Base-by-base conservation (phyloP, 2,797 vertebrate species). In the Eptatretus atami region DNA sequence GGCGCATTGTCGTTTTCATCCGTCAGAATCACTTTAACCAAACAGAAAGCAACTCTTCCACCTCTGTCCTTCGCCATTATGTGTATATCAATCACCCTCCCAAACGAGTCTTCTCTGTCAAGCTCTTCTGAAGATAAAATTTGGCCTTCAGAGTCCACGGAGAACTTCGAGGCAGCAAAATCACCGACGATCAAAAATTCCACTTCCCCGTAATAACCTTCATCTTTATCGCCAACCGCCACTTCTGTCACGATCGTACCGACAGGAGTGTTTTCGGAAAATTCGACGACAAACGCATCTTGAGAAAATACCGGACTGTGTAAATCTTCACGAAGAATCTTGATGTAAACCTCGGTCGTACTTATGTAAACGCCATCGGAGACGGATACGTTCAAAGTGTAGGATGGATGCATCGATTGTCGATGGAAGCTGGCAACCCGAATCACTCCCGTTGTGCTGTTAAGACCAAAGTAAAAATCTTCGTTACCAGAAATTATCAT, bases 1-100 rank as follows among this genome's bases (percentile, higher is more conserved):
- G 92, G 92, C 15, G 75, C 71, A 0, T 93, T 96, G 73, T 98
- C 92, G 63, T 98, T 98, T 52, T 93, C 88, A 64, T 98, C 92
- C 67, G 83, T 73, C 63, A 96, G 72, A 66, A 80, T 77, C 63
- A 98, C 75, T 61, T 80, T 77, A 44, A 90, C 78, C 0, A 76
- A 79, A 66, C 84, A 86, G 73, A 85, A 93, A 0, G 81, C 80
- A 2, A 77, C 78, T 64, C 79, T 78, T 55, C 88, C 92, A 52
- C 88, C 88, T 0, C 79, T 76, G 69, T 98, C 90, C 0, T 81
- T 76, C 52, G 85, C 88, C 64, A 80, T 78, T 65, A 95, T 71
- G 55, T 78, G 80, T 68, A 96, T 71, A 65, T 76, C 67, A 0
- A 92, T 73, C 66, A 93, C 77, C 8, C 75, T 76, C 71, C 86